Evolutionary conservation across 2,888 invertebrate genomes (phyloP).

Genomic region (Cerastoderma edule): DNA sequence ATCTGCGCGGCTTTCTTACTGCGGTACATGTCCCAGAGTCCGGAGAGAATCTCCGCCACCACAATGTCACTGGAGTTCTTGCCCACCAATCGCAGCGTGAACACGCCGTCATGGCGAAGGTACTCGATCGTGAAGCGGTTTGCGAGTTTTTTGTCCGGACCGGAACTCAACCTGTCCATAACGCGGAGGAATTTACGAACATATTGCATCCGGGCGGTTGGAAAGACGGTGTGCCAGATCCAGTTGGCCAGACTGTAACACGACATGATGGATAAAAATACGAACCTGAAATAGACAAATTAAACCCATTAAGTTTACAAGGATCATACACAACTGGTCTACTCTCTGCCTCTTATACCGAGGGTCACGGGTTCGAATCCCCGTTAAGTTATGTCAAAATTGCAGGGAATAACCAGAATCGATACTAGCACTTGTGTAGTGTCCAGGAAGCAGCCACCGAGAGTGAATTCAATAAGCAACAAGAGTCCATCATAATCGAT

Average conservation of each 20-base stretch:
- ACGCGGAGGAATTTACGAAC: conserved; percentile 84
- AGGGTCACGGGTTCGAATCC: too few relatives aligned
- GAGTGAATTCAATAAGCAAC: too few relatives aligned
- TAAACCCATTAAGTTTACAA: too few relatives aligned
- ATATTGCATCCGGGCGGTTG: conserved; percentile 82
- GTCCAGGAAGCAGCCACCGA: too few relatives aligned
- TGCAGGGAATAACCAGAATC: too few relatives aligned
- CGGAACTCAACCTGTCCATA: conserved; percentile 82
- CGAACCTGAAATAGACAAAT: conserved; percentile 64
- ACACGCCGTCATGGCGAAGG: conserved; percentile 82
- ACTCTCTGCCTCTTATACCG: too few relatives aligned
- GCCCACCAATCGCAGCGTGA: conserved; percentile 81
- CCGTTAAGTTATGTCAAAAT: too few relatives aligned
- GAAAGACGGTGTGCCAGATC: conserved; percentile 83
- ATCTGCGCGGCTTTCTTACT: conserved; percentile 79
- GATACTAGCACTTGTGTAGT: too few relatives aligned
- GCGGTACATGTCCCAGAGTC: conserved; percentile 81
- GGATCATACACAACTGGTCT: too few relatives aligned
- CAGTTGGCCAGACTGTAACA: conserved; percentile 79
- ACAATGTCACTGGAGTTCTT: conserved; percentile 83
- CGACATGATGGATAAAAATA: conserved; percentile 79
- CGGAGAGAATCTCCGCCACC: conserved; percentile 81
- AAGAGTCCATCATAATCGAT: too few relatives aligned
- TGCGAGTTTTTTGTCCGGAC: conserved; percentile 81
- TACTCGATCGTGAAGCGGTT: conserved; percentile 82